Percentiles rank a stretch among this genome's conserved stretches.
phyloP scores from a whole-genome alignment of 2,888 invertebrate genomes.

The Diogma glabrata region DNA sequence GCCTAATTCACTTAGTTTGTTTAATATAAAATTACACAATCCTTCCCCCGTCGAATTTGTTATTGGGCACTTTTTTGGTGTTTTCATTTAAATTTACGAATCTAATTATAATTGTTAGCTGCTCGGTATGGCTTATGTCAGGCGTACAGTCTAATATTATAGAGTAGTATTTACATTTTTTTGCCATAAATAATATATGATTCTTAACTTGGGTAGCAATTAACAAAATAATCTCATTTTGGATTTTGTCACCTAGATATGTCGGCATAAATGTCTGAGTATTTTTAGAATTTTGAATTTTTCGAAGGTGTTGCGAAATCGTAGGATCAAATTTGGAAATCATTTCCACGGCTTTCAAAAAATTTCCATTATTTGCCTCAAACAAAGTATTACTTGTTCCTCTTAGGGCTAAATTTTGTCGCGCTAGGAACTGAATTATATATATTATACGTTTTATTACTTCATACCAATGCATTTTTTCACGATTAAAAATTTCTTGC shows the following conservation, averaged over 20 bases:
- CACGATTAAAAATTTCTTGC: background rate
- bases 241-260: background rate
- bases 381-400: background rate
- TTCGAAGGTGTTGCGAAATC: background rate
- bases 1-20: no score
- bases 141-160: no score
- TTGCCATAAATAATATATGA: no score
- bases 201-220: background rate
- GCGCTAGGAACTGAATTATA: no score
- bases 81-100: no score
- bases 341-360: background rate
- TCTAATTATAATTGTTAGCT: no score
- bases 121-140: no score
- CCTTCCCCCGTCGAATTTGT: no score
- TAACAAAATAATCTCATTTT: background rate
- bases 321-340: background rate
- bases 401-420: no score
- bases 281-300: background rate
- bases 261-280: background rate
- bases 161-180: no score
- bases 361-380: background rate
- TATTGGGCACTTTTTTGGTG: no score
- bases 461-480: background rate
- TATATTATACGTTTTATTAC: no score
- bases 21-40: conserved; percentile 12